Conservation (phyloP, 2,888 invertebrate genomes). For the Scelioninae gen. 1 region DNA sequence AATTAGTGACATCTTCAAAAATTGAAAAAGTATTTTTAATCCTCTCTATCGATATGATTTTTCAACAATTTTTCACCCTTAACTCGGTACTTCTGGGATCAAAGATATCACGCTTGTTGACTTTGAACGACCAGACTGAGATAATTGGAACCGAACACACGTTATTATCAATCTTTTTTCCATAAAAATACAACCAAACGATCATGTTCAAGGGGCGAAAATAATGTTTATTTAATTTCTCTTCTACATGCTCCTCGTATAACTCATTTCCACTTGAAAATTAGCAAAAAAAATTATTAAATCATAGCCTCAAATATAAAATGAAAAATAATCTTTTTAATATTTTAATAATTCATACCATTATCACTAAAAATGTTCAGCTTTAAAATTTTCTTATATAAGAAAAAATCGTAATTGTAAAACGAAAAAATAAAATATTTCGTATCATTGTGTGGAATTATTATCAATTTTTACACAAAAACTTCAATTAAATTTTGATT, state of each 20-base stretch:
- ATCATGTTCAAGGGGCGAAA: slow-evolving; percentile 10
- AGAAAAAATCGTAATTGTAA: background rate
- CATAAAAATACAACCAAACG: slow-evolving; percentile 25
- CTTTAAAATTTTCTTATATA: slow-evolving; percentile 6
- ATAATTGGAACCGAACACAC: slow-evolving; percentile 48
- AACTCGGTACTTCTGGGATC: slow-evolving; percentile 30
- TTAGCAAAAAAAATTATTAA: background rate
- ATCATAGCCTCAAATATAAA: no score
- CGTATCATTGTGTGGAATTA: no score
- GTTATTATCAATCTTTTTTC: slow-evolving; percentile 36
- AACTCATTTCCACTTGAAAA: slow-evolving; percentile 2
- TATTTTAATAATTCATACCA: no score
- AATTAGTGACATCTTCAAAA: slow-evolving; percentile 3
- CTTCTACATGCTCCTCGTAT: background rate
- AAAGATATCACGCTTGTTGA: slow-evolving; percentile 60
- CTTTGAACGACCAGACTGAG: slow-evolving; percentile 38
- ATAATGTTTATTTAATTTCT: slow-evolving; percentile 23
- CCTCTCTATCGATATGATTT: slow-evolving; percentile 34
- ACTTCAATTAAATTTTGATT: no score
- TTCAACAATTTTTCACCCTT: slow-evolving; percentile 53
- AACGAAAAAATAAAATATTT: no score
- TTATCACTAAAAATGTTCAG: background rate
- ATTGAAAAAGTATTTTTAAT: slow-evolving; percentile 14
- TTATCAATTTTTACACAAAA: no score
- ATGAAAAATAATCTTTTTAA: no score